Conservation (phyloP, 2,797 vertebrate genomes). For the Uromys caudimaculatus region DNA sequence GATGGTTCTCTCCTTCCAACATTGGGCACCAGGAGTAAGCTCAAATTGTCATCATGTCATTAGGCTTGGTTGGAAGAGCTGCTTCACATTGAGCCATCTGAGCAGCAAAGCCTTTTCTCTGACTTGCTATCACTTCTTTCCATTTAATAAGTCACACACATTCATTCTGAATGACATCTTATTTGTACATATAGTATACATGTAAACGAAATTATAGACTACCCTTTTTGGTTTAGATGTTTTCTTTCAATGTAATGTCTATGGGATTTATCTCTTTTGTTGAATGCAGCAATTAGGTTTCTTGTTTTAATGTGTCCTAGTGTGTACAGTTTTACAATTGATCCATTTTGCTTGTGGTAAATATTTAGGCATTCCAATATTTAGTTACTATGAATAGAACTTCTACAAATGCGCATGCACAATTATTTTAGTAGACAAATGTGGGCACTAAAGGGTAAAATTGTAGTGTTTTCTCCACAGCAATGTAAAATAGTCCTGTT, state of each 20-base stretch:
- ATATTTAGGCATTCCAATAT: not conserved
- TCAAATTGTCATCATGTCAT: not conserved
- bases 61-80: not conserved
- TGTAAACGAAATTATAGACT: not conserved
- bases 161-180: slow-evolving; percentile 16
- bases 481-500: not conserved
- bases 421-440: slow-evolving; percentile 13
- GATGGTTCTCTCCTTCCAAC: not conserved
- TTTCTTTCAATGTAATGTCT: not conserved
- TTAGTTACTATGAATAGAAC: not conserved
- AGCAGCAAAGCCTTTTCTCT: not conserved
- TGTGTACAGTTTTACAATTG: not conserved
- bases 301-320: not conserved
- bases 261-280: not conserved
- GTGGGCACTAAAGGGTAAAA: not conserved
- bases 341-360: not conserved
- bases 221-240: not conserved
- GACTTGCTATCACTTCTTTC: not conserved
- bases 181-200: not conserved
- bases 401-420: not conserved
- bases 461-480: not conserved
- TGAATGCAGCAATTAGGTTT: not conserved
- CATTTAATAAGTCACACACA: not conserved
- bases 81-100: not conserved
- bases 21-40: not conserved